Conservation (phyloP, 2,797 vertebrate genomes). For the Catamblyrhynchus diadema region DNA sequence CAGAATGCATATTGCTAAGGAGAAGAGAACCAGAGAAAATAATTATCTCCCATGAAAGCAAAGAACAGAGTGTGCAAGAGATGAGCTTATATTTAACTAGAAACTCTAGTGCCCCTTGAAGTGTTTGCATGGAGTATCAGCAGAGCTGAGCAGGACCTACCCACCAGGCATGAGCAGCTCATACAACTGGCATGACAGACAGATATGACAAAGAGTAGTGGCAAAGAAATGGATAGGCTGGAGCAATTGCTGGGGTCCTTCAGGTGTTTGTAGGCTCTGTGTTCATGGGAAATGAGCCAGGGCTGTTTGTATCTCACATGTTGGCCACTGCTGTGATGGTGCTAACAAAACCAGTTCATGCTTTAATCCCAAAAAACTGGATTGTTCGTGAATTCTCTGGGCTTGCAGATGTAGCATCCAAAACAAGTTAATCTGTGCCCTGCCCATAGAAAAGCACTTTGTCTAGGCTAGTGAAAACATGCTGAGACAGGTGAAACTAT, state of each 20-base stretch:
- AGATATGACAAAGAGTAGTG: background rate
- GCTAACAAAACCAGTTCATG: background rate
- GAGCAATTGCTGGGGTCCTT: background rate
- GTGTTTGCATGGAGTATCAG: background rate
- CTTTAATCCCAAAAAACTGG: background rate
- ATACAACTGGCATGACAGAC: background rate
- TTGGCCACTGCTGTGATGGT: background rate
- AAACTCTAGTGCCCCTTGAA: background rate
- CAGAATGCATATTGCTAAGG: slow-evolving; percentile 93
- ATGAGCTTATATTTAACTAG: background rate
- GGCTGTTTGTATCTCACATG: background rate
- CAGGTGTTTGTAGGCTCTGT: background rate
- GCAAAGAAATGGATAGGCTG: background rate
- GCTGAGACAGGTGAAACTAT: background rate
- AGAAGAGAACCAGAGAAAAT: background rate
- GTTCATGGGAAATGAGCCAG: background rate
- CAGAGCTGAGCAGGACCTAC: background rate
- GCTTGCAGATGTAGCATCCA: background rate
- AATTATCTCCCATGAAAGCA: background rate
- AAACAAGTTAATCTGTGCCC: background rate
- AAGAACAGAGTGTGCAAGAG: background rate
- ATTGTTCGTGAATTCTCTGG: background rate
- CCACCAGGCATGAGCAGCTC: background rate
- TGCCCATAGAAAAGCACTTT: background rate
- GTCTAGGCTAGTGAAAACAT: background rate